Evolutionary conservation across 2,888 invertebrate genomes (phyloP).

Genomic region (Junonia oenone): DNA sequence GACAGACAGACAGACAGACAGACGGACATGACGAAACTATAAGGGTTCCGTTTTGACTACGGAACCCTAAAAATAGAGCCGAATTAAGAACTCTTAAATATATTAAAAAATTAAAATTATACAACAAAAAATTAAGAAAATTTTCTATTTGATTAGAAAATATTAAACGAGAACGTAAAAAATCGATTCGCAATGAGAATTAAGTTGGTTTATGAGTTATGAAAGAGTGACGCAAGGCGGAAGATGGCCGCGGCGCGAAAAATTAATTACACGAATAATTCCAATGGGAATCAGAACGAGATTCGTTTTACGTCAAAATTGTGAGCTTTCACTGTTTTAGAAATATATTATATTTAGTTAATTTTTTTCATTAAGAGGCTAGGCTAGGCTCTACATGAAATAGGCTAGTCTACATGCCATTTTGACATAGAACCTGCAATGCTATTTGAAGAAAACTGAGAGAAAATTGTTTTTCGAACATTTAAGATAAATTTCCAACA

Average conservation of each 20-base stretch:
- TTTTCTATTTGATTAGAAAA: background rate
- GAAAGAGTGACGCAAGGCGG: conserved; percentile 18
- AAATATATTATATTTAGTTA: background rate
- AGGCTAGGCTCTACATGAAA: too few relatives aligned
- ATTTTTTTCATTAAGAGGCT: too few relatives aligned
- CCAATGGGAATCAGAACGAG: conserved; percentile 1
- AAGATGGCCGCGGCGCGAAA: conserved; percentile 10
- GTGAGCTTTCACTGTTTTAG: background rate
- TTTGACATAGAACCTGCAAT: too few relatives aligned
- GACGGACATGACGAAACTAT: too few relatives aligned
- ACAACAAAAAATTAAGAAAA: background rate
- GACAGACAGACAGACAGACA: too few relatives aligned
- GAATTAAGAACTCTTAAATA: too few relatives aligned
- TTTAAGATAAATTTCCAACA: too few relatives aligned
- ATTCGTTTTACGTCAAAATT: background rate
- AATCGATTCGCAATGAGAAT: conserved; percentile 8
- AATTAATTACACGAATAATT: conserved; percentile 2
- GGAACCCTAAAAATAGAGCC: too few relatives aligned
- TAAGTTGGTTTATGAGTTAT: conserved; percentile 3
- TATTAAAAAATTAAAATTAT: background rate
- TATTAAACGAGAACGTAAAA: background rate
- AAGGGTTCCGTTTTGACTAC: too few relatives aligned
- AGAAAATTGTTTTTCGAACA: too few relatives aligned
- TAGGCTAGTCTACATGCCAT: too few relatives aligned
- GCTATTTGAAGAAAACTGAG: too few relatives aligned